Evolutionary conservation across 2,797 vertebrate species (phyloP), one percentile per base, ranked within the genome.

Genomic region (Sphenodon punctatus): DNA sequence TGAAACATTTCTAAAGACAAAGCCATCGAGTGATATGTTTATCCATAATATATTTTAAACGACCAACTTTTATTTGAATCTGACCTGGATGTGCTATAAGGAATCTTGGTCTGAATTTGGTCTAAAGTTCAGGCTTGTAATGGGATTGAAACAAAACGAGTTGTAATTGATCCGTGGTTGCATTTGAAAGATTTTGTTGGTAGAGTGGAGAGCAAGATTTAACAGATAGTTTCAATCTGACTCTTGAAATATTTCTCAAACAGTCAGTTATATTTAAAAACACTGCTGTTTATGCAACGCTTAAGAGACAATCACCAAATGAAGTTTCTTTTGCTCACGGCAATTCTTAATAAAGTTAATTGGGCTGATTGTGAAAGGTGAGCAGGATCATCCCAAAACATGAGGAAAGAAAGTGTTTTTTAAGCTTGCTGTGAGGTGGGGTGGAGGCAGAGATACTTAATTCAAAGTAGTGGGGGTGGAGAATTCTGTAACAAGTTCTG

Each of bases 291-390:
- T 60, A 32, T 41, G 2, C 32, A 64, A 58, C 43, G 60, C 17
- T 53, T 27, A 2, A 22, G 25, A 60, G 85, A 22, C 49, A 10
- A 5, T 84, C 84, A 19, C 59, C 64, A 55, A 8, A 41, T 78
- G 36, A 38, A 49, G 16, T 49, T 81, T 67, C 25, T 59, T 67
- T 81, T 61, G 45, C 65, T 84, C 1, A 10, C 10, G 10, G 65
- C 25, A 45, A 13, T 45, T 0, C 0, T 7, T 2, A 14, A 10
- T 65, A 6, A 55, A 55, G 74, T 0, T 0, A 9, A 45, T 39
- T 68, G 66, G 83, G 74, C 36, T 48, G 3, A 0, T 53, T 42
- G 55, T 25, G 53, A 23, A 51, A 79, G 70, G 17, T 14, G 41
- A 61, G 34, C 64, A 63, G 56, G 13, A 0, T 10, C n/a, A n/a